Conservation (phyloP, 2,888 invertebrate species). For the Dryadula phaetusa region DNA sequence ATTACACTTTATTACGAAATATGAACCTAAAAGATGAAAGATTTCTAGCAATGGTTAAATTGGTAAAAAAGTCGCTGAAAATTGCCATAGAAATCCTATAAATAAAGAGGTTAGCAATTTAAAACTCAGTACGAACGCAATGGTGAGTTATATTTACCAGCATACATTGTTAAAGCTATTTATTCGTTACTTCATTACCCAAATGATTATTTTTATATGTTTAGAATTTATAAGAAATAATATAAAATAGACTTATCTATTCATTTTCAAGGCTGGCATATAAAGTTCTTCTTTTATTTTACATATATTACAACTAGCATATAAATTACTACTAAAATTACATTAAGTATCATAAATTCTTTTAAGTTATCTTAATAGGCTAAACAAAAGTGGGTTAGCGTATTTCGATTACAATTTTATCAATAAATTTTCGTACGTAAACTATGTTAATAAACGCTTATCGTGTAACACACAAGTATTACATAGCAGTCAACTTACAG, state of each 20-base stretch:
- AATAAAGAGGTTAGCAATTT: background rate
- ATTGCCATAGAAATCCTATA: background rate
- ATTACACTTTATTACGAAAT: background rate
- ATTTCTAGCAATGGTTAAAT: background rate
- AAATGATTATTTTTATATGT: too few relatives aligned
- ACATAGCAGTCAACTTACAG: conserved; percentile 4
- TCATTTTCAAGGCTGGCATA: too few relatives aligned
- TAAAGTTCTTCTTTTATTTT: background rate
- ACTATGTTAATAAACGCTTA: conserved; percentile 19
- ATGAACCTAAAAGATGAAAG: background rate
- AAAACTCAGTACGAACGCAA: background rate
- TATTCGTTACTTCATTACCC: background rate
- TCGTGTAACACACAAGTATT: conserved; percentile 6
- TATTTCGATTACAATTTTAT: conserved; percentile 11
- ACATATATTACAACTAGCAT: background rate
- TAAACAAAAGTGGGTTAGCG: conserved; percentile 13
- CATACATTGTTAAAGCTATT: background rate
- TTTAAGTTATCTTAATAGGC: conserved; percentile 11
- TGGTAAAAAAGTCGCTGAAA: background rate
- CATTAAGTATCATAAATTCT: background rate
- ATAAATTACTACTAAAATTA: background rate
- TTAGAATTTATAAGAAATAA: too few relatives aligned
- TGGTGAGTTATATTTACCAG: background rate
- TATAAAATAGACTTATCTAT: too few relatives aligned
- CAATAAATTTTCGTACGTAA: conserved; percentile 10